Evolutionary conservation across 2,888 invertebrate species (phyloP).

Genomic region (Napeogenes sylphis): DNA sequence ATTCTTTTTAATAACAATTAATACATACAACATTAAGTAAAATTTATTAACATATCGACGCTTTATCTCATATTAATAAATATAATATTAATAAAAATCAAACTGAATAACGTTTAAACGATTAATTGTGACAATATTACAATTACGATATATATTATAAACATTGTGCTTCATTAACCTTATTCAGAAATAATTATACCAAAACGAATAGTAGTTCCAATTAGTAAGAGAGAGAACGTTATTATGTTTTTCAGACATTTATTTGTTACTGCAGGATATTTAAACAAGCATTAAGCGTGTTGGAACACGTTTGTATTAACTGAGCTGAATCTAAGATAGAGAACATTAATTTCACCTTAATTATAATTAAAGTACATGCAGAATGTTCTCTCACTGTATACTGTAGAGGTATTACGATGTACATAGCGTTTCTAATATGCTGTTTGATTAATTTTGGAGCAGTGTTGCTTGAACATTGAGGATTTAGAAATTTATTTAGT

Average conservation of each 20-base stretch:
- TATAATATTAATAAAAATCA: no score
- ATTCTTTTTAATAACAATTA: no score
- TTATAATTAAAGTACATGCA: conserved; percentile 4
- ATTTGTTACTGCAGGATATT: conserved; percentile 26
- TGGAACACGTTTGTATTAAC: conserved; percentile 24
- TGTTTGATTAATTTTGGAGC: neutral
- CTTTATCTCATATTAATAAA: no score
- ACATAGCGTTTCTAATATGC: neutral
- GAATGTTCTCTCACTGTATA: neutral
- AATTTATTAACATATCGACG: no score
- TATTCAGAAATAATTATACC: neutral
- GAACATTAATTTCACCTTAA: conserved; percentile 12
- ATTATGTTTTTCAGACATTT: conserved; percentile 27
- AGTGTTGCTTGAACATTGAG: neutral
- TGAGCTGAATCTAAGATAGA: conserved; percentile 22
- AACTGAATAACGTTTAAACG: no score
- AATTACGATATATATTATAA: neutral
- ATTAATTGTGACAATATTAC: neutral
- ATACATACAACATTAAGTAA: no score
- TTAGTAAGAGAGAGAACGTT: conserved; percentile 16
- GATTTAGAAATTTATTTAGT: no score
- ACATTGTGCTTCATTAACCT: neutral
- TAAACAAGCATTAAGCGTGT: conserved; percentile 27
- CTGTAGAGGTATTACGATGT: neutral
- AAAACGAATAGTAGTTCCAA: conserved; percentile 7